Evolutionary conservation across 2,113 vertebrate species (phyloP), one percentile per base, ranked within the genome.

Genomic region (Tragulus kanchil): DNA sequence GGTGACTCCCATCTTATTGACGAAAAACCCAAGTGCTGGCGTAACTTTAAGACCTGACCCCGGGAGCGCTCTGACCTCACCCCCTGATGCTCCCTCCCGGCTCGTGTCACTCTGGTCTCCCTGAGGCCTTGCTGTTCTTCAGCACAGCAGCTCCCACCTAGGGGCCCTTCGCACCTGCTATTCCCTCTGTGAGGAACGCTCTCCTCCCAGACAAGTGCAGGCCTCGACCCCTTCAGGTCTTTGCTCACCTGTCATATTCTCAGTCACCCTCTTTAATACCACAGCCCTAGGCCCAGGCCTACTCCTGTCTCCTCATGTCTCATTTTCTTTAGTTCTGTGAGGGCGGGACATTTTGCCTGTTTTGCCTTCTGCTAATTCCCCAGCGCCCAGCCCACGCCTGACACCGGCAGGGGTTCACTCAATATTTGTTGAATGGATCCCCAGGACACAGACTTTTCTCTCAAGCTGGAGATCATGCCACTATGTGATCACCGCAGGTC

Each of bases 221-320:
- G 59, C 86, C 25, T 52, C 31, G 4, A 36, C 89, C 65, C 42
- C 67, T 31, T 65, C 11, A 78, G 69, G 26, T 26, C 78, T 95
- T 58, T 4, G 31, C n/a, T 85, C 77, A 93, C 23, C 77, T 52
- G 64, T 28, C 58, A 81, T 52, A 21, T 81, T 78, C 61, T 83
- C 5, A 17, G 58, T 45, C 6, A 54, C 52, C 62, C 62, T n/a
- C 36, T 26, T 42, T 52, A 65, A 45, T 26, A 25, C 42, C 23
- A 9, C 12, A 26, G 3, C 1, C 6, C 8, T 2, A 1, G 3
- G 19, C 65, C n/a, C 1, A 48, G 5, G 50, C 10, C 3, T 25
- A 62, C 1, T 28, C 52, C 21, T 15, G 12, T 52, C 36, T 11
- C 50, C 59, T 95, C 36, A 56, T 11, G 25, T 83, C 54, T 54